Conservation (phyloP, 2,888 invertebrate species). For the Ochropacha duplaris region DNA sequence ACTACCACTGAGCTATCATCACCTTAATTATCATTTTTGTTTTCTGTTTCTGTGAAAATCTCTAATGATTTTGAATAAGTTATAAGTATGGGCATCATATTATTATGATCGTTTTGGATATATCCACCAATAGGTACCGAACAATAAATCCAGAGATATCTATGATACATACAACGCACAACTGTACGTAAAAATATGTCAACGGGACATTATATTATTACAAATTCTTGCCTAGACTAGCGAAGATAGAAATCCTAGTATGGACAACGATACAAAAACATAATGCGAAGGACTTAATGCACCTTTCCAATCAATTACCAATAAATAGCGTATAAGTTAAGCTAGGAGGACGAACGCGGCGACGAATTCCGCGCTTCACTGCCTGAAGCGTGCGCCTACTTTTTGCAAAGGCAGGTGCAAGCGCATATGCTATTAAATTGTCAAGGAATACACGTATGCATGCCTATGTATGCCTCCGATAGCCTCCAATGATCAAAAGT, state of each 20-base stretch:
- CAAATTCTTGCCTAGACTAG: constrained; percentile 23
- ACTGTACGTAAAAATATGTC: constrained; percentile 23
- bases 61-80: too few relatives aligned
- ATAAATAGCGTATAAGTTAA: constrained; percentile 79
- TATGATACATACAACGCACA: not conserved
- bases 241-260: constrained; percentile 49
- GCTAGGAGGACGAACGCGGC: constrained; percentile 64
- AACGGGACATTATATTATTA: constrained; percentile 23
- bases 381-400: constrained; percentile 79
- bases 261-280: constrained; percentile 56
- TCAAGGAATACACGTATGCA: constrained; percentile 74
- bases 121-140: too few relatives aligned
- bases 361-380: constrained; percentile 78
- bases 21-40: too few relatives aligned
- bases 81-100: too few relatives aligned
- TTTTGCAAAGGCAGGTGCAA: constrained; percentile 80
- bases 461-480: constrained; percentile 59
- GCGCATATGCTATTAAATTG: constrained; percentile 82
- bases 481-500: constrained; percentile 72
- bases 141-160: too few relatives aligned
- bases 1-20: too few relatives aligned
- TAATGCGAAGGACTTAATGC: constrained; percentile 56
- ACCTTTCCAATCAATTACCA: constrained; percentile 81
- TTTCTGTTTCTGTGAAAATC: too few relatives aligned
- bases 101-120: too few relatives aligned